These are phyloP conservation scores for Myrmecobius fasciatus DNA, from an alignment of 2,113 vertebrate genomes.

Conservation along the genomic window DNA sequence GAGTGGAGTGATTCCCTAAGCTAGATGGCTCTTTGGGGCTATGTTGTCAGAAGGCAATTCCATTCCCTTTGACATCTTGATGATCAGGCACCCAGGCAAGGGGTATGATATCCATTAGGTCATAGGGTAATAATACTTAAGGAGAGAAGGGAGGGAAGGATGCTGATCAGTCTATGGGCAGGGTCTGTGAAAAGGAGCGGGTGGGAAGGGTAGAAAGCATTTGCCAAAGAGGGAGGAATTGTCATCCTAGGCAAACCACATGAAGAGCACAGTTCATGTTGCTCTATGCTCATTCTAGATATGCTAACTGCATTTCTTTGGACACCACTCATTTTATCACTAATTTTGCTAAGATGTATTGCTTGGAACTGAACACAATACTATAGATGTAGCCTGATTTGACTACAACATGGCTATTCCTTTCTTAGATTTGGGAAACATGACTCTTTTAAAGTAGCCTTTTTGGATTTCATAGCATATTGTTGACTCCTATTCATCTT, in stretches of 20 bases:
- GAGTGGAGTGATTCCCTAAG: background rate
- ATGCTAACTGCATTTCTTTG: background rate
- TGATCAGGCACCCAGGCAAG: background rate
- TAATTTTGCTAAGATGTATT: background rate
- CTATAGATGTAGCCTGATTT: background rate
- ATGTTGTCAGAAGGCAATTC: background rate
- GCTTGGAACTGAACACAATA: background rate
- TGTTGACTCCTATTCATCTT: background rate
- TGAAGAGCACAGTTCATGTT: background rate
- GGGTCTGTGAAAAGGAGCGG: background rate
- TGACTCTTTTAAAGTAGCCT: background rate
- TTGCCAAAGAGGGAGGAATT: background rate
- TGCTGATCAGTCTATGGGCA: background rate
- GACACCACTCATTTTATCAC: background rate
- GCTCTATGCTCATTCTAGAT: background rate
- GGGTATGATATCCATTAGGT: background rate
- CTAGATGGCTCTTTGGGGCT: background rate
- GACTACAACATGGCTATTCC: background rate
- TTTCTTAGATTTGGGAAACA: background rate
- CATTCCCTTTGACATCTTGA: background rate
- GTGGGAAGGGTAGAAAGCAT: background rate
- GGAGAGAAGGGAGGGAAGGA: background rate
- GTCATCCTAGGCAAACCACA: background rate
- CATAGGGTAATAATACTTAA: background rate
- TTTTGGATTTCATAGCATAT: background rate